Percentiles rank a stretch among this genome's conserved stretches.
phyloP scores from a whole-genome alignment of 2,797 vertebrate species.

The Muraenolepis orangiensis region DNA sequence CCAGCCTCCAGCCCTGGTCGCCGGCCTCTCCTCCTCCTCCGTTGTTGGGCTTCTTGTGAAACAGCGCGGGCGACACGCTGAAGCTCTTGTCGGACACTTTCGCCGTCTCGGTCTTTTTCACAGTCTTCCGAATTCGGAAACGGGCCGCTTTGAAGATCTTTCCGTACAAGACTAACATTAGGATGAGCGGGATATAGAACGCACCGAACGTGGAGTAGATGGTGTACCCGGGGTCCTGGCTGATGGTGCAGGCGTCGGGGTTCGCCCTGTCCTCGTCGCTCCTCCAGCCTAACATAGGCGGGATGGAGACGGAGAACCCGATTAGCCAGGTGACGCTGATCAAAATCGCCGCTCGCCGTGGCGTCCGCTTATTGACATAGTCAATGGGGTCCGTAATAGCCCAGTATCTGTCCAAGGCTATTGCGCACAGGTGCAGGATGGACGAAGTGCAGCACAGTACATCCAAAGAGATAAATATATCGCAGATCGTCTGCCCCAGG shows the following conservation, averaged over 20 bases:
- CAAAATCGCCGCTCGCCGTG: conserved; percentile 85
- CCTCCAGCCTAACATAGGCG: conserved; percentile 97
- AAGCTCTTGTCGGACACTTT: conserved; percentile 70
- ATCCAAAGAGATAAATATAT: conserved; percentile 94
- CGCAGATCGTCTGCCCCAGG: conserved; percentile 91
- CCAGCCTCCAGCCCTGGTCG: conserved; percentile 33
- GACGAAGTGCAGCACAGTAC: conserved; percentile 97
- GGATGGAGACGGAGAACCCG: conserved; percentile 96
- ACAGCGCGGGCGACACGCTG: conserved; percentile 72
- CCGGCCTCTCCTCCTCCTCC: conserved; percentile 45
- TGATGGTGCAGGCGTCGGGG: conserved; percentile 91
- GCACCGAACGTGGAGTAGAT: conserved; percentile 98
- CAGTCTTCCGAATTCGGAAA: conserved; percentile 92
- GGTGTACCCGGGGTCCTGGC: conserved; percentile 94
- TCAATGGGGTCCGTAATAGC: conserved; percentile 97
- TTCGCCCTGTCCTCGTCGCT: conserved; percentile 90
- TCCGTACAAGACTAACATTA: conserved; percentile 95
- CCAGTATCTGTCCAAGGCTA: conserved; percentile 97
- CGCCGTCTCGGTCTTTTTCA: conserved; percentile 82
- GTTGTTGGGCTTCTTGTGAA: conserved; percentile 77
- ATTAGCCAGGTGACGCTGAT: conserved; percentile 95
- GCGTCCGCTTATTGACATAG: conserved; percentile 96
- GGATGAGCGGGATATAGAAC: conserved; percentile 93
- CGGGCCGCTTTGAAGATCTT: conserved; percentile 92
- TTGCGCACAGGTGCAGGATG: conserved; percentile 96